phyloP scores from a whole-genome alignment of 2,113 vertebrate genomes.

The Coptodon bakossiorum region DNA sequence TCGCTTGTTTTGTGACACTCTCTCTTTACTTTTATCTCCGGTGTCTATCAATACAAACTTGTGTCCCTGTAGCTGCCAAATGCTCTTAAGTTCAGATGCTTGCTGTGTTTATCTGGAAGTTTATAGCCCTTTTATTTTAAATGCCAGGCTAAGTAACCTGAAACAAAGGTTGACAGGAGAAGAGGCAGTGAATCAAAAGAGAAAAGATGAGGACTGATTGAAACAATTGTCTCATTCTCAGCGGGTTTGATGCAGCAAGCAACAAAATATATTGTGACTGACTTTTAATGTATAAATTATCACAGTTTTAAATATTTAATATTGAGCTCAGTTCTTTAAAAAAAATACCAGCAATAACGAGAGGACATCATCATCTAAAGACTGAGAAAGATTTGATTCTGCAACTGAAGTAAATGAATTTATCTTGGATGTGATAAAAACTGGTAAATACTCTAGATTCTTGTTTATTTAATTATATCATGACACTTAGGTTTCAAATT shows the following conservation, averaged over 20 bases:
- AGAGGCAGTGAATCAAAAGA: not conserved
- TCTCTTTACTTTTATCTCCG: no score
- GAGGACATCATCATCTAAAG: not conserved
- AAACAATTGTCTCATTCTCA: not conserved
- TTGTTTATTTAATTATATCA: not conserved
- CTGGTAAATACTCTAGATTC: not conserved
- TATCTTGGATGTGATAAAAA: not conserved
- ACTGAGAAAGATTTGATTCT: not conserved
- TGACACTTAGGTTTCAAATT: not conserved
- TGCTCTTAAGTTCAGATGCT: not conserved
- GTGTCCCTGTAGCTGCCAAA: not conserved
- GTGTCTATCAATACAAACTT: not conserved
- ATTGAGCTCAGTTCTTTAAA: not conserved
- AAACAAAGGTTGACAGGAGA: not conserved
- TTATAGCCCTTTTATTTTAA: not conserved
- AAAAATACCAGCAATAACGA: not conserved
- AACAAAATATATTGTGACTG: not conserved
- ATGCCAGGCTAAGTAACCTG: not conserved
- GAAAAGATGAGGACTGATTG: not conserved
- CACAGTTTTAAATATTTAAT: not conserved
- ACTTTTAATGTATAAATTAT: not conserved
- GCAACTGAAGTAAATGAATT: not conserved
- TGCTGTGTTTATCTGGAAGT: not conserved
- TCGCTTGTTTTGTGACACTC: not conserved
- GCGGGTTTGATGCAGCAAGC: not conserved